phyloP scores from a whole-genome alignment of 2,113 vertebrate genomes.

The Mus spicilegus region DNA sequence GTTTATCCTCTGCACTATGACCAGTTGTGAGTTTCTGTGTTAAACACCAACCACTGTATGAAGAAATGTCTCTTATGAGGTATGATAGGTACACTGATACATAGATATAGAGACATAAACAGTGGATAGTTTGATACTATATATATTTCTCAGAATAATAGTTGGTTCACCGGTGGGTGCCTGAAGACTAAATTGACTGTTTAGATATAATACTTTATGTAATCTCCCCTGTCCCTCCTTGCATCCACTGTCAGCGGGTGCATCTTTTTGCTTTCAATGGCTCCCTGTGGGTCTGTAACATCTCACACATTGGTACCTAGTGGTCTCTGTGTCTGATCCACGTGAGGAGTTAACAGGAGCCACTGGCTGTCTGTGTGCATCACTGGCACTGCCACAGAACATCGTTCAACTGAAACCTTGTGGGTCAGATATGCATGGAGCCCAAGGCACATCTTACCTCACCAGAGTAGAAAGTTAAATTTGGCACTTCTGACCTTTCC shows the following conservation, averaged over 20 bases:
- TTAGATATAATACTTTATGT: background rate
- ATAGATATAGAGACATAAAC: background rate
- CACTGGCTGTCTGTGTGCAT: accelerated
- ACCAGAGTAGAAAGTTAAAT: slow-evolving; percentile 21
- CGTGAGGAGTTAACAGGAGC: accelerated
- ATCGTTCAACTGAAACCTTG: background rate
- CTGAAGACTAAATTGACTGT: background rate
- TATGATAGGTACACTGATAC: background rate
- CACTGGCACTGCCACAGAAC: background rate
- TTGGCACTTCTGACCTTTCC: slow-evolving; percentile 19
- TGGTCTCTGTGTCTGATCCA: accelerated
- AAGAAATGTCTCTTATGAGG: background rate
- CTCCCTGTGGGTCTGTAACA: background rate
- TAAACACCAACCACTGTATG: background rate
- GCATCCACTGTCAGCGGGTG: accelerated
- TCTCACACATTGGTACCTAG: background rate
- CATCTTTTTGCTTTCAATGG: background rate
- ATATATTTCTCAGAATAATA: background rate
- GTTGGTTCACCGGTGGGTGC: background rate
- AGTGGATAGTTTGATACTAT: background rate
- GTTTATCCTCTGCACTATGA: background rate
- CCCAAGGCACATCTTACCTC: slow-evolving; percentile 31
- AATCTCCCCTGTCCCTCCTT: background rate
- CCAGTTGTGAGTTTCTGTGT: background rate
- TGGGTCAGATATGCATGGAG: background rate